These are phyloP conservation scores for Leiothrix lutea DNA, from an alignment of 2,113 vertebrate genomes.

Conservation along the genomic window DNA sequence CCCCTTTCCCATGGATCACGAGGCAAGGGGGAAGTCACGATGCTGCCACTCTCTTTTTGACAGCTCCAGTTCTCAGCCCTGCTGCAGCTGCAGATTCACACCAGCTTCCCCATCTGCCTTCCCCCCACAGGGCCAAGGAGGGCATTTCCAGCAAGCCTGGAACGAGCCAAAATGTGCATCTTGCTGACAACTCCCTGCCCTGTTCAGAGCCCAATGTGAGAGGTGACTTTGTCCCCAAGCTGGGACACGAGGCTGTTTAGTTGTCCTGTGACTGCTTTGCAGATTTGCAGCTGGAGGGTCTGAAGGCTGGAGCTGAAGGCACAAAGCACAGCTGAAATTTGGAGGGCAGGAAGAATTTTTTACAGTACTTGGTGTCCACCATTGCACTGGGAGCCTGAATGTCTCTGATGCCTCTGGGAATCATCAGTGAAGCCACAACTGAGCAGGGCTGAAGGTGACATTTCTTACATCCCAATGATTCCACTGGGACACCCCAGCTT, in stretches of 20 bases:
- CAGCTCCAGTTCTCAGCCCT: neutral
- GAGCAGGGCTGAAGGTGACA: neutral
- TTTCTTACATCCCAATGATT: neutral
- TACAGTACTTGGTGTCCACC: neutral
- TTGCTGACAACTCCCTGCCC: neutral
- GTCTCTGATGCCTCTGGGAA: neutral
- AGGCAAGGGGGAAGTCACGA: neutral
- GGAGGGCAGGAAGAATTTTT: neutral
- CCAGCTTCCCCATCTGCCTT: neutral
- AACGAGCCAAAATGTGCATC: neutral
- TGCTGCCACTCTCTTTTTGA: neutral
- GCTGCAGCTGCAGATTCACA: neutral
- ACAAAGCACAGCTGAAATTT: neutral
- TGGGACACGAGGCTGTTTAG: neutral
- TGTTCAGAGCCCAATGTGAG: neutral
- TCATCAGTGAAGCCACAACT: neutral
- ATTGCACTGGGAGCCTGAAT: fast-evolving
- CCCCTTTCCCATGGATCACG: neutral
- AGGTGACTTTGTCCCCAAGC: neutral
- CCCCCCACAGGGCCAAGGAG: neutral
- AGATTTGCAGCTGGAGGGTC: neutral
- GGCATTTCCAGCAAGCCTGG: neutral
- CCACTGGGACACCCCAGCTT: neutral
- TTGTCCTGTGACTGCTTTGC: neutral
- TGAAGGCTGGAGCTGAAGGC: neutral